Base-by-base conservation (phyloP, 2,113 vertebrate genomes). In the Python bivittatus region DNA sequence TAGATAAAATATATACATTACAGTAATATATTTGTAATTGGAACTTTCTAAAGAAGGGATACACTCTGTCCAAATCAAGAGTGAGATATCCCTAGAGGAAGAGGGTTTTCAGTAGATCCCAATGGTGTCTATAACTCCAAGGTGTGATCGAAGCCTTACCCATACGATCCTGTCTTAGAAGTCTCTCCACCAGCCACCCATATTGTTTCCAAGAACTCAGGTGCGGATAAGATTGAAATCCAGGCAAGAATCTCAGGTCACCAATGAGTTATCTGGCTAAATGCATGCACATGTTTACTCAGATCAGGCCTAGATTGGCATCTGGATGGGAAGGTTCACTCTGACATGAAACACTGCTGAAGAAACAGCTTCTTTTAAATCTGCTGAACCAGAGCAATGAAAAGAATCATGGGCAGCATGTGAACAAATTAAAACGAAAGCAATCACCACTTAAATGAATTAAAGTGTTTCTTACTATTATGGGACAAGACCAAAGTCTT, bases 401-500 rank as follows among this genome's bases (percentile, higher is more conserved):
- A 48, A 29, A 54, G n/a, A 72, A 52, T 17, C 17, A 84, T 38
- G 29, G 57, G 20, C 4, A 27, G 42, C 83, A 91, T 12, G 7
- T 86, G 83, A 91, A 22, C 48, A 84, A 33, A 86, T 54, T 85
- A 85, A 60, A 88, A 92, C 54, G 44, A 90, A 61, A 88, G 83
- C 60, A 93, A 53, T 93, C 48, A 89, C 58, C 92, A 95, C 61
- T 91, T 92, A 90, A 72, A n/a, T 87, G 42, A 95, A 90, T 68
- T 17, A 89, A 2, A 42, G 20, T 42, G 42, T 53, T 79, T 56
- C 33, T 86, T 88, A 87, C 12, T 90, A 54, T 54, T 0, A 6
- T 44, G 92, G 72, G 25, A 23, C 88, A 33, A 93, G 4, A 84
- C 53, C 0, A 38, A 91, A 95, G 92, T 11, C 38, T 88, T 92